These are phyloP conservation scores for Stenolophus ochropezus DNA, from an alignment of 2,888 invertebrate species.

Conservation along the genomic window DNA sequence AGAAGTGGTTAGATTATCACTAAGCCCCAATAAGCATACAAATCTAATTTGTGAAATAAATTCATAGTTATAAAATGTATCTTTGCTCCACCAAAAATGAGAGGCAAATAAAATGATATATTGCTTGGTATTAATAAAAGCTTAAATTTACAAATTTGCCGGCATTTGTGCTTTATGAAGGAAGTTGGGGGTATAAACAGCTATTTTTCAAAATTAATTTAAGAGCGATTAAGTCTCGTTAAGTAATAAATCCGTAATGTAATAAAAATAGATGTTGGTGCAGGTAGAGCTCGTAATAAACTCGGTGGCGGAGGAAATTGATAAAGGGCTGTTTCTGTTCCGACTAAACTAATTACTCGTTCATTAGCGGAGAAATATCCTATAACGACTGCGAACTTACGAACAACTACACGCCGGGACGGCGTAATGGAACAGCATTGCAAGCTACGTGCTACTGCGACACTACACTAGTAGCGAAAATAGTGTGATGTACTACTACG, in stretches of 20 bases:
- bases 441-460: no score
- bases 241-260: constrained; percentile 12
- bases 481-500: no score
- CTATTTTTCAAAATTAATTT: constrained; percentile 1
- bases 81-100: no score
- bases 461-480: no score
- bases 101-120: no score
- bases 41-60: no score
- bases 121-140: background rate
- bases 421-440: background rate
- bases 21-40: no score
- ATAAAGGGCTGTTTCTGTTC: constrained; percentile 5
- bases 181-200: background rate
- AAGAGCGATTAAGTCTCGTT: background rate
- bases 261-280: background rate
- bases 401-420: background rate
- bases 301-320: background rate
- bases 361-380: constrained; percentile 11
- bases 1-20: no score
- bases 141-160: background rate
- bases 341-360: constrained; percentile 15
- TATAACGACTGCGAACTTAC: background rate
- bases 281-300: constrained; percentile 8
- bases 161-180: background rate
- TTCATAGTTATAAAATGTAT: no score